A percentile compares a stretch with the other conserved stretches of the same genome.
These are phyloP conservation scores for Rana temporaria DNA, from an alignment of 2,113 vertebrate genomes.

Conservation along the genomic window DNA sequence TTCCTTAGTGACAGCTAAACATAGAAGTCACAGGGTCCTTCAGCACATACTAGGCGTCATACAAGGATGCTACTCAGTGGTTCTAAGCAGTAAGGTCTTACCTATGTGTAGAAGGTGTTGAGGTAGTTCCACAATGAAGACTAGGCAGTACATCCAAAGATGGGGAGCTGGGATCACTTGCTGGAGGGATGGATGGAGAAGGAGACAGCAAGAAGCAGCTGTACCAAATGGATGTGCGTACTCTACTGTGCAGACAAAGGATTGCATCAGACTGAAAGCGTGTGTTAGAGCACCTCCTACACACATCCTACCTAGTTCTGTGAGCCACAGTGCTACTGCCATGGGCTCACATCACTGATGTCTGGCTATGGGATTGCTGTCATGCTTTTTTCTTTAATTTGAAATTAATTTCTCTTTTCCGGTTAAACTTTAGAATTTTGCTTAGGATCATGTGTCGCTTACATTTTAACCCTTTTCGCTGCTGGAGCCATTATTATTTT, in stretches of 20 bases:
- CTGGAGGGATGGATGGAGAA: background rate
- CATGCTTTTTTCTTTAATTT: too few relatives aligned
- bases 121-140: slow-evolving; percentile 23
- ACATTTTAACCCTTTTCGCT: too few relatives aligned
- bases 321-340: too few relatives aligned
- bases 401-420: too few relatives aligned
- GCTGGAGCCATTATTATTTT: too few relatives aligned
- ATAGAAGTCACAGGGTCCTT: too few relatives aligned
- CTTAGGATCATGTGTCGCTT: too few relatives aligned
- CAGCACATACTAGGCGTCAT: background rate
- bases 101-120: slow-evolving; percentile 1
- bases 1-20: too few relatives aligned
- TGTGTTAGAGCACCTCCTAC: background rate
- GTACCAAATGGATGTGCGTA: slow-evolving; percentile 14
- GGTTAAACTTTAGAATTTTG: too few relatives aligned
- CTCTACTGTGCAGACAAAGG: slow-evolving; percentile 32
- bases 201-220: slow-evolving; percentile 9
- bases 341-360: too few relatives aligned
- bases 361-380: too few relatives aligned
- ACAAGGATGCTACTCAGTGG: background rate
- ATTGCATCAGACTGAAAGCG: slow-evolving; percentile 38
- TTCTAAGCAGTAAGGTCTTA: background rate
- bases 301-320: too few relatives aligned
- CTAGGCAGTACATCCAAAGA: slow-evolving; percentile 25
- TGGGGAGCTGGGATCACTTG: background rate